Evolutionary conservation across 2,113 vertebrate species (phyloP).

Genomic region (Peromyscus leucopus): DNA sequence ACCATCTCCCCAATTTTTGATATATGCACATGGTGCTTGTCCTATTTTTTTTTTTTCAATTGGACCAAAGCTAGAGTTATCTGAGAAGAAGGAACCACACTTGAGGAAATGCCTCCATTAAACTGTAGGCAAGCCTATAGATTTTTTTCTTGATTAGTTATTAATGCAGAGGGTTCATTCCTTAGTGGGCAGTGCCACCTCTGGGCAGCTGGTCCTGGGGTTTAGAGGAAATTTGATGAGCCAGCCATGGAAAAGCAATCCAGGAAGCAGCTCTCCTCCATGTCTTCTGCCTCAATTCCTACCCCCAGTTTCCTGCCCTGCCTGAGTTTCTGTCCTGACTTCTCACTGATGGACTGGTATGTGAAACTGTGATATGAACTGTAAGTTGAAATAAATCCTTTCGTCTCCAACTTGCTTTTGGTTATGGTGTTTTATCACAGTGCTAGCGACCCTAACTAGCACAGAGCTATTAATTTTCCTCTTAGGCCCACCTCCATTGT

Average conservation of each 20-base stretch:
- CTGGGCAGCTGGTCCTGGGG: neutral
- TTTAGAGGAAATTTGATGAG: neutral
- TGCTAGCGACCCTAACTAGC: neutral
- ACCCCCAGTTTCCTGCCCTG: neutral
- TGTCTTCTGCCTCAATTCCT: neutral
- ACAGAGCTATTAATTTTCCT: neutral
- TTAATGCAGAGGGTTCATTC: neutral
- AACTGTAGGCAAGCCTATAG: neutral
- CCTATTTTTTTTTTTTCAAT: neutral
- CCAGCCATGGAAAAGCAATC: neutral
- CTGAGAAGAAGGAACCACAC: neutral
- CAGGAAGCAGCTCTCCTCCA: neutral
- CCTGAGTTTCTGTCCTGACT: neutral
- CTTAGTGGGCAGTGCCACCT: neutral
- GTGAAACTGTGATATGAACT: neutral
- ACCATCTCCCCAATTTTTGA: neutral
- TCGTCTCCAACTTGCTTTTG: neutral
- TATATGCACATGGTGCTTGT: neutral
- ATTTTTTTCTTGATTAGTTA: neutral
- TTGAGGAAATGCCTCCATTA: neutral
- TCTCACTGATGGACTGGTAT: neutral
- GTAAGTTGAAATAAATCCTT: neutral
- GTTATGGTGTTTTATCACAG: neutral
- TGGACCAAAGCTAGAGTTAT: neutral
- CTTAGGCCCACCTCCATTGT: neutral